These are phyloP conservation scores for Mythimna pallens DNA, from an alignment of 2,888 invertebrate genomes.

Conservation along the genomic window DNA sequence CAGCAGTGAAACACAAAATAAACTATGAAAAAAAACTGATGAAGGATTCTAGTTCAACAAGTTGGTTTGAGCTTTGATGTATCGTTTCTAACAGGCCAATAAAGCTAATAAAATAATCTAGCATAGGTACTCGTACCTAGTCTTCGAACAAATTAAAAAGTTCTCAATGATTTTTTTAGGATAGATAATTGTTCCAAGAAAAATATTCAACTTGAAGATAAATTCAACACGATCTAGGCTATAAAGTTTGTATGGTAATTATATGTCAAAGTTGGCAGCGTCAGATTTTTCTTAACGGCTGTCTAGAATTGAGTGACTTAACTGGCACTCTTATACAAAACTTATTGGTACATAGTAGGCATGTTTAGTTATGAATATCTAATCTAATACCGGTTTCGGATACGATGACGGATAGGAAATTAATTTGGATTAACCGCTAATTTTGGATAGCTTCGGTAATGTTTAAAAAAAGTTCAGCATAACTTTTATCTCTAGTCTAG, in stretches of 20 bases:
- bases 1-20: too few relatives aligned
- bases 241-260: not conserved
- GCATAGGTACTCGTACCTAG: not conserved
- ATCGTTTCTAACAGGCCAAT: not conserved
- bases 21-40: not conserved
- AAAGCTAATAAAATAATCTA: not conserved
- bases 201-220: not conserved
- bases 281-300: not conserved
- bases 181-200: not conserved
- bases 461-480: too few relatives aligned
- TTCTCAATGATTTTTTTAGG: not conserved
- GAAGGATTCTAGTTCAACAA: not conserved
- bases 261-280: not conserved
- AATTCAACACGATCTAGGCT: too few relatives aligned
- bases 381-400: too few relatives aligned
- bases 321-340: not conserved
- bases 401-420: too few relatives aligned
- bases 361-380: too few relatives aligned
- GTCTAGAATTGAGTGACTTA: slow-evolving; percentile 10
- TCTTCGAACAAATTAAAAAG: not conserved
- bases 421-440: too few relatives aligned
- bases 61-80: not conserved
- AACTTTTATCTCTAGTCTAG: too few relatives aligned
- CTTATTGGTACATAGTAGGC: not conserved
- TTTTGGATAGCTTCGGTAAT: too few relatives aligned